Evolutionary conservation across 2,113 vertebrate species (phyloP).

Genomic region (Henicopernis longicauda): DNA sequence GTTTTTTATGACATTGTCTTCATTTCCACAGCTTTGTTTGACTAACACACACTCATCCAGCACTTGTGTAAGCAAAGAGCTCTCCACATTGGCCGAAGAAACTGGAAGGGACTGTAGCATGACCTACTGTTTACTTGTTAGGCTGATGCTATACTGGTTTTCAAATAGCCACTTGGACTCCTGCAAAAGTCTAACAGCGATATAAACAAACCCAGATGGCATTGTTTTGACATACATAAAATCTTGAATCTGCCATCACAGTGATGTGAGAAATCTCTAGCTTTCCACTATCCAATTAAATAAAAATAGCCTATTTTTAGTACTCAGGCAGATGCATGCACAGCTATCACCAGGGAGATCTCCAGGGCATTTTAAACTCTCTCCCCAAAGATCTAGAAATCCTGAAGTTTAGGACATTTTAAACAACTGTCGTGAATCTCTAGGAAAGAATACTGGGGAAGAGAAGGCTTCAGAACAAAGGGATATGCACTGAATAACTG

Average conservation of each 20-base stretch:
- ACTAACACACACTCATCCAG: neutral
- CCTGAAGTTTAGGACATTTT: neutral
- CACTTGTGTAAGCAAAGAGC: neutral
- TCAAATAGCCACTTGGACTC: neutral
- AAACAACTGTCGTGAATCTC: neutral
- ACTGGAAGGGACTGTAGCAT: neutral
- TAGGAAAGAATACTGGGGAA: neutral
- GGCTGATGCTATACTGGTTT: neutral
- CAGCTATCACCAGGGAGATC: neutral
- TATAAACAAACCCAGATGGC: slow-evolving; percentile 41
- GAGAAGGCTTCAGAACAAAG: neutral
- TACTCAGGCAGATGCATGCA: neutral
- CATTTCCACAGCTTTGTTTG: neutral
- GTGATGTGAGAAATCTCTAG: slow-evolving; percentile 5
- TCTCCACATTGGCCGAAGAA: rapidly evolving
- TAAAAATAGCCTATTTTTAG: slow-evolving; percentile 11
- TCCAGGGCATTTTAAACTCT: neutral
- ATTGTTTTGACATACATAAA: slow-evolving; percentile 37
- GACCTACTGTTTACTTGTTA: neutral
- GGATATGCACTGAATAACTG: neutral
- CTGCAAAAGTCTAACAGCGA: slow-evolving; percentile 1
- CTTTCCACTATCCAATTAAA: slow-evolving; percentile 4
- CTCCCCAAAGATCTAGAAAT: neutral
- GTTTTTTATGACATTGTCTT: neutral
- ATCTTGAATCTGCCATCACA: neutral